phyloP scores from a whole-genome alignment of 2,797 vertebrate species.

The Botia almorhae region DNA sequence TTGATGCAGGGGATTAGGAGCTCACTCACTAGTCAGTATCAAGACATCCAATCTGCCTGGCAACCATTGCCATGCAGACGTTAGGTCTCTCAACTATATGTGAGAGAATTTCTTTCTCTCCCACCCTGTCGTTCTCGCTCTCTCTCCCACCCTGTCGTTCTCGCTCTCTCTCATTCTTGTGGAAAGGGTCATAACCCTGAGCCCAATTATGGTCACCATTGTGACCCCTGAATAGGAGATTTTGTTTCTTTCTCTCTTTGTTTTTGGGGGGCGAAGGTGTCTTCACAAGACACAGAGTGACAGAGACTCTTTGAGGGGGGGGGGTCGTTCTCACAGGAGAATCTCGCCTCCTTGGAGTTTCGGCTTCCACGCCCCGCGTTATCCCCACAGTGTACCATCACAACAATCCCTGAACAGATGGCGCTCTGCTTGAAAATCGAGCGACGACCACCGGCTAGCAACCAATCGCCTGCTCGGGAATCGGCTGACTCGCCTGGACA shows the following conservation, averaged over 20 bases:
- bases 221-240: conserved; percentile 52
- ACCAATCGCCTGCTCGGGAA: conserved; percentile 76
- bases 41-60: conserved; percentile 68
- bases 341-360: conserved; percentile 50
- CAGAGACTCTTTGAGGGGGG: neutral
- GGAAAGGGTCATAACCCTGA: conserved; percentile 51
- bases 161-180: conserved; percentile 38
- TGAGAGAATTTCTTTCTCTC: conserved; percentile 49
- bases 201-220: conserved; percentile 36
- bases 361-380: conserved; percentile 50
- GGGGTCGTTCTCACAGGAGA: conserved; percentile 50
- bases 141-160: conserved; percentile 51
- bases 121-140: neutral
- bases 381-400: conserved; percentile 66
- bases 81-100: conserved; percentile 46
- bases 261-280: conserved; percentile 29
- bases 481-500: conserved; percentile 79
- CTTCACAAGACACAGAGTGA: neutral
- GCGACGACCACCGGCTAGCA: conserved; percentile 74
- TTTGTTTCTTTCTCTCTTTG: conserved; percentile 31
- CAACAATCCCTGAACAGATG: conserved; percentile 81
- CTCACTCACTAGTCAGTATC: neutral
- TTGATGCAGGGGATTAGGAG: conserved; percentile 56
- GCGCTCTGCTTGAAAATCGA: conserved; percentile 70
- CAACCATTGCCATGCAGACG: conserved; percentile 64